A percentile compares a stretch with the other conserved stretches of the same genome.
Conservation (phyloP, 2,797 vertebrate species). For the Girardinus metallicus region DNA sequence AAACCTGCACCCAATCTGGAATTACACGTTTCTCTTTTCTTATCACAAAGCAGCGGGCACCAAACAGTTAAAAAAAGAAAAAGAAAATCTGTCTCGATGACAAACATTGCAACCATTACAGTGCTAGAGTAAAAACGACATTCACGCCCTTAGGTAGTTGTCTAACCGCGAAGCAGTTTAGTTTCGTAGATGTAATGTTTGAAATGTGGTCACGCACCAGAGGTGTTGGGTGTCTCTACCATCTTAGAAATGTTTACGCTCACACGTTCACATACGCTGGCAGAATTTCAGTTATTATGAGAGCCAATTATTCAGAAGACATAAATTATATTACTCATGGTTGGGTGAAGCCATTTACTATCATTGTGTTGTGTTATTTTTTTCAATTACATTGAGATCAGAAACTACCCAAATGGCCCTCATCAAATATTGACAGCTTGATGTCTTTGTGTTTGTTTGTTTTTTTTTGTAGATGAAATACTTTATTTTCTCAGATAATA, state of each 20-base stretch:
- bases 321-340: background rate
- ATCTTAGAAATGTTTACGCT: background rate
- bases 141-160: background rate
- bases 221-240: background rate
- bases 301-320: background rate
- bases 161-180: background rate
- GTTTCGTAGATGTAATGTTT: background rate
- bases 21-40: conserved; percentile 1
- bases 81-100: background rate
- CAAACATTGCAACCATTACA: background rate
- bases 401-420: background rate
- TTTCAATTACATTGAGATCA: background rate
- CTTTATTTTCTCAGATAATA: background rate
- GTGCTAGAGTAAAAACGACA: background rate
- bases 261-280: background rate
- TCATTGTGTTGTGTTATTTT: background rate
- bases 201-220: background rate
- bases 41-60: background rate
- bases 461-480: background rate
- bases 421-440: background rate
- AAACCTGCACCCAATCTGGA: conserved; percentile 9
- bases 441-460: background rate
- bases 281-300: background rate
- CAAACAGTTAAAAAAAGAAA: background rate
- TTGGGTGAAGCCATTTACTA: background rate